Conservation (phyloP, 2,888 invertebrate species). For the Rhogogaster chlorosoma region DNA sequence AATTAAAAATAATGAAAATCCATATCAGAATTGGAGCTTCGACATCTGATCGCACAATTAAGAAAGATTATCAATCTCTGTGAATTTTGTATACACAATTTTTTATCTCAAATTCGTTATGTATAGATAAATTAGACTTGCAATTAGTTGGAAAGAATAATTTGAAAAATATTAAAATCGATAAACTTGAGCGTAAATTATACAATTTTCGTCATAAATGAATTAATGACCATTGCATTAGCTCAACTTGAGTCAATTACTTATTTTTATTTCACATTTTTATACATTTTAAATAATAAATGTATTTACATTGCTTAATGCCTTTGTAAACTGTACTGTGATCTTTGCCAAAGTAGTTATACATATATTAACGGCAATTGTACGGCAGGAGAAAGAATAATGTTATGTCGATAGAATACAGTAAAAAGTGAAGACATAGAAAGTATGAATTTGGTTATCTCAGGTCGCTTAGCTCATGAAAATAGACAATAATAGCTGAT, state of each 20-base stretch:
- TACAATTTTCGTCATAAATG: neutral
- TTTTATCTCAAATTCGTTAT: neutral
- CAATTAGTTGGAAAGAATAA: neutral
- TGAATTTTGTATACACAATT: neutral
- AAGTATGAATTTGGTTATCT: constrained; percentile 5
- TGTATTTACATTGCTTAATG: neutral
- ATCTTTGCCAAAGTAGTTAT: neutral
- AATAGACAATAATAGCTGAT: constrained; percentile 1
- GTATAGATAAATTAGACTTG: neutral
- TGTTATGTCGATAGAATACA: neutral
- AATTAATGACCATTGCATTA: neutral
- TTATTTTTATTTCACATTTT: neutral
- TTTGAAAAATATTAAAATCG: neutral
- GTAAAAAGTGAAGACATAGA: neutral
- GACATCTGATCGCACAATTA: neutral
- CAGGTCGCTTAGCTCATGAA: neutral
- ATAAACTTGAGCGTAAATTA: neutral
- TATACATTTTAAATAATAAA: constrained; percentile 1
- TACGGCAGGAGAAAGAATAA: neutral
- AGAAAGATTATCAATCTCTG: neutral
- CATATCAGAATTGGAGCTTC: constrained; percentile 16
- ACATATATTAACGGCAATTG: neutral
- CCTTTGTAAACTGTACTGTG: constrained; percentile 8
- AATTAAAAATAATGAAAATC: neutral
- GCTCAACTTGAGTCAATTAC: neutral